Percentiles rank a stretch among this genome's conserved stretches.
Evolutionary conservation across 35 echinoderm and acorn worm genomes (phyloP).

Genomic region (Acanthaster planci): DNA sequence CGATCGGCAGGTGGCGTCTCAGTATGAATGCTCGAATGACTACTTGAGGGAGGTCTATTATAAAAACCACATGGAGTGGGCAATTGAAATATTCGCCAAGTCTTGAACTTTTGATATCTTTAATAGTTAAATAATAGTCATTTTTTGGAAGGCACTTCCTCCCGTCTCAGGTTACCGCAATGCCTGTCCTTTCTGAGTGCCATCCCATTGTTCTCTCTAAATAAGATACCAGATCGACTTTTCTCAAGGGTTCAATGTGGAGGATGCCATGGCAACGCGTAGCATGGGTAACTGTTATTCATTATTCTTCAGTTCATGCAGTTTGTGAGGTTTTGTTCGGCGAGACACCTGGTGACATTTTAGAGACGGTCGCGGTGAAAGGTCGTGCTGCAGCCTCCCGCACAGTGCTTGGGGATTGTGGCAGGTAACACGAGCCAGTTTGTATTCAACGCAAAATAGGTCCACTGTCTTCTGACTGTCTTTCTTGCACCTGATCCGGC

Average conservation of each 20-base stretch:
- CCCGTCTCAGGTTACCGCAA: no score
- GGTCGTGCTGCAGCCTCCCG: background rate
- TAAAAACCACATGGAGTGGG: no score
- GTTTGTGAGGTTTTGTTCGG: background rate
- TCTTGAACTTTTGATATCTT: no score
- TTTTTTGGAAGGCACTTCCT: no score
- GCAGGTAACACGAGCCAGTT: background rate
- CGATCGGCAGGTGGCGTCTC: no score
- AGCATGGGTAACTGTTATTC: background rate
- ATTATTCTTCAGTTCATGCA: background rate
- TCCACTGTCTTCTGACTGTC: background rate
- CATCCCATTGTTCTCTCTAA: no score
- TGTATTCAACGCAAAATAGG: constrained; percentile 7
- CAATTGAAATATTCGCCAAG: no score
- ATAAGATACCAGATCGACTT: no score
- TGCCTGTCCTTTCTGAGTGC: no score
- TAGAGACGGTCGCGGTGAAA: background rate
- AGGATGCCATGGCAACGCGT: constrained; percentile 18
- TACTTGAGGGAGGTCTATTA: no score
- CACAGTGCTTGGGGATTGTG: background rate
- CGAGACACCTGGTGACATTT: constrained; percentile 23
- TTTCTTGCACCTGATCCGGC: constrained; percentile 24
- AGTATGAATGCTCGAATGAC: no score
- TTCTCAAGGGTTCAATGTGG: background rate
- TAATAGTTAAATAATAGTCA: no score